Conservation (phyloP, 2,888 invertebrate genomes). For the Strigamia transsilvanica region DNA sequence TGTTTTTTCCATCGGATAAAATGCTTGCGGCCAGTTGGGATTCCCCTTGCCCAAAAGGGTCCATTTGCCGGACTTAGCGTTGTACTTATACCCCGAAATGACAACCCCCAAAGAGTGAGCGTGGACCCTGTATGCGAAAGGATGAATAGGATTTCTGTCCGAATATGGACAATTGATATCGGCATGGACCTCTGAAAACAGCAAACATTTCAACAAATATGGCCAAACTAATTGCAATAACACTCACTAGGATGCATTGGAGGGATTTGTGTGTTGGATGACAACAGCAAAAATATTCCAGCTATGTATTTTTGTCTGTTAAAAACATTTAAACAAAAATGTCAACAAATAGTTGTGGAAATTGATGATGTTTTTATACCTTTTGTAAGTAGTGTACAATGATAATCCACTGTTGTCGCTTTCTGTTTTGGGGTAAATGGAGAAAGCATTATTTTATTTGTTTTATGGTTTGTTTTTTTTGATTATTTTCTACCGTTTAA, state of each 20-base stretch:
- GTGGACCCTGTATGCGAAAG: constrained; percentile 70
- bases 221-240: constrained; percentile 56
- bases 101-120: constrained; percentile 67
- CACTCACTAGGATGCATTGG: constrained; percentile 61
- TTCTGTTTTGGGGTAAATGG: background rate
- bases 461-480: background rate
- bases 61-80: constrained; percentile 59
- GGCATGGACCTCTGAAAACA: constrained; percentile 63
- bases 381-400: constrained; percentile 55
- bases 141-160: constrained; percentile 63
- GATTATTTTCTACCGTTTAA: constrained; percentile 59
- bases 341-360: too few species aligned
- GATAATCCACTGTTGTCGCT: constrained; percentile 56
- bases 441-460: background rate
- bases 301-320: constrained; percentile 61
- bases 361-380: constrained; percentile 55
- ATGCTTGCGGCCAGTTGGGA: constrained; percentile 72
- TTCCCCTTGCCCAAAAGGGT: constrained; percentile 68
- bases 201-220: too few species aligned
- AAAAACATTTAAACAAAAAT: too few species aligned
- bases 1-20: constrained; percentile 66
- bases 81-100: constrained; percentile 64
- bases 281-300: constrained; percentile 64
- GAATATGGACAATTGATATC: constrained; percentile 67
- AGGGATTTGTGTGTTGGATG: constrained; percentile 62